Conservation (phyloP, 2,888 invertebrate species). For the Drosophila subquinaria region DNA sequence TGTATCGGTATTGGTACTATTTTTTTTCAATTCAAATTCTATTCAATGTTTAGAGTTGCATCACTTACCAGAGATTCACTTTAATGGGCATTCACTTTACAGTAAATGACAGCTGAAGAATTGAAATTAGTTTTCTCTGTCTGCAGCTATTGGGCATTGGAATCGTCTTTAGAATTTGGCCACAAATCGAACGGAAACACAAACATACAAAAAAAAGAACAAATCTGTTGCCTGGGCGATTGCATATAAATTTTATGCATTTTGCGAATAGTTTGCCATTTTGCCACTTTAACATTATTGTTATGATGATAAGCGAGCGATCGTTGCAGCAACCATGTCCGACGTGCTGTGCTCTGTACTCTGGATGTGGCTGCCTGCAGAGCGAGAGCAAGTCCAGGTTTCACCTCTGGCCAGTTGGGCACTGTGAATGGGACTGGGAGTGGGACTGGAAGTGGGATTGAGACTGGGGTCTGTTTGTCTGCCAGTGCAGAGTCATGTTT, state of each 20-base stretch:
- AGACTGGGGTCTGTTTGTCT: conserved; percentile 47
- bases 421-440: conserved; percentile 23
- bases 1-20: too few species aligned
- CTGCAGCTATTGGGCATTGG: conserved; percentile 5
- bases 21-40: too few species aligned
- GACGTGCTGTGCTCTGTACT: conserved; percentile 49
- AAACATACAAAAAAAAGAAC: conserved; percentile 39
- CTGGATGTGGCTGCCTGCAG: conserved; percentile 50
- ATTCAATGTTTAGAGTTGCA: too few species aligned
- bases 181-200: conserved; percentile 43
- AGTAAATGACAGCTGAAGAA: conserved; percentile 44
- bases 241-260: conserved; percentile 80
- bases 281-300: conserved; percentile 85
- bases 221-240: conserved; percentile 59
- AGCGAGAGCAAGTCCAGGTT: conserved; percentile 50
- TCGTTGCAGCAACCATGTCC: conserved; percentile 63
- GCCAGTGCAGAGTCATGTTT: conserved; percentile 54
- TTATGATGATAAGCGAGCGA: conserved; percentile 83
- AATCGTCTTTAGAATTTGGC: conserved; percentile 16
- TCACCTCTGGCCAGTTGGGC: conserved; percentile 44
- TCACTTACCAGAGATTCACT: background rate
- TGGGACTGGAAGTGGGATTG: background rate
- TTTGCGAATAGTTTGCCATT: conserved; percentile 83
- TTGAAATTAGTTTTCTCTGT: conserved; percentile 38
- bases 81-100: conserved; percentile 6